Evolutionary conservation across 2,113 vertebrate species (phyloP), one percentile per base, ranked within the genome.

Genomic region (Erpornis zantholeuca): DNA sequence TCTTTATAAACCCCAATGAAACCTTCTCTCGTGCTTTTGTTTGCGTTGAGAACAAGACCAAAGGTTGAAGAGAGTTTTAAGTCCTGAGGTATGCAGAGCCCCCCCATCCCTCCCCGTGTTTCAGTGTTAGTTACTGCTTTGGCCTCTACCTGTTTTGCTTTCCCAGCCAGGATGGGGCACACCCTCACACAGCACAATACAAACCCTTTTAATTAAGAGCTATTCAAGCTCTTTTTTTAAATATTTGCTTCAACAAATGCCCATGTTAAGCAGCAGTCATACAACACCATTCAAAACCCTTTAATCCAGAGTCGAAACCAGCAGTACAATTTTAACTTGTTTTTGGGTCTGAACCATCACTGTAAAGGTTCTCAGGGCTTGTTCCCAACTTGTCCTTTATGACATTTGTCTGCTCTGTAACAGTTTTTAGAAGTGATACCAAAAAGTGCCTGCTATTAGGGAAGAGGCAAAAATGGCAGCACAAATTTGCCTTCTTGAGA

Each of bases 121-220:
- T 92, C 4, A 0, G 63, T 83, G 49, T 91, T 76, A 24, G 71
- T 95, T 94, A 72, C 90, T 53, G 77, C 77, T 76, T 84, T 87
- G 78, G 53, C 61, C 40, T 91, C 88, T 88, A 83, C 68, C 82
- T 92, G 29, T 63, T 87, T 47, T 5, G 16, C 75, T 86, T 83
- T 86, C 82, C 87, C 82, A 88, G 73, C 42, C 94, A 85, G 89
- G 70, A 59, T 69, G 64, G 82, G 91, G 60, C 96, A 96, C 90
- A 81, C 94, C 92, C 90, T 96, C 64, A 63, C 31, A 33, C 54
- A 91, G 79, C 63, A 97, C 90, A 96, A 94, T 95, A 21, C 56
- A 91, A 66, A 76, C 38, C 54, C 82, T 29, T 96, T 92, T 90
- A 88, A 95, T 88, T 88, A 85, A 82, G 77, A 80, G 86, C 88